A percentile compares a stretch with the other conserved stretches of the same genome.
Evolutionary conservation across 2,888 invertebrate species (phyloP).

Genomic region (Atethmia centrago): DNA sequence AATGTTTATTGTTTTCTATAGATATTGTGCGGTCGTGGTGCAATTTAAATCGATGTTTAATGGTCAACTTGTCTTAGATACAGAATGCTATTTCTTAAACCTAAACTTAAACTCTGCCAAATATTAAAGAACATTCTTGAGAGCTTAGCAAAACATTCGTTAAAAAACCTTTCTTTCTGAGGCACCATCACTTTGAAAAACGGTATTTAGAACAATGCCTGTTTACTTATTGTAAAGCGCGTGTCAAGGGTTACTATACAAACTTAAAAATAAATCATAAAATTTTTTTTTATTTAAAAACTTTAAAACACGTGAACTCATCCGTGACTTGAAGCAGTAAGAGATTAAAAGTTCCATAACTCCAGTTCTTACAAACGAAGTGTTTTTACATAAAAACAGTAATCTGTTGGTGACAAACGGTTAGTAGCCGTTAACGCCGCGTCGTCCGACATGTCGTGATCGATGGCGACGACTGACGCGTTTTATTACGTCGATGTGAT

Average conservation of each 20-base stretch:
- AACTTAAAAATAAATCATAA: conserved; percentile 6
- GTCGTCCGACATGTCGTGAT: conserved; percentile 17
- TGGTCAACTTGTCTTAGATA: background rate
- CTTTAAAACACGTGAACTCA: conserved; percentile 6
- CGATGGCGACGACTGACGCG: conserved; percentile 16
- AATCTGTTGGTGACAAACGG: conserved; percentile 9
- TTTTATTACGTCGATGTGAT: conserved; percentile 14
- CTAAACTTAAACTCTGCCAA: background rate
- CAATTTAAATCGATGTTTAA: background rate
- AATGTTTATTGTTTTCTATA: conserved; percentile 12
- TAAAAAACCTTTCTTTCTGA: background rate
- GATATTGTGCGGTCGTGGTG: background rate
- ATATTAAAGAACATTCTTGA: background rate
- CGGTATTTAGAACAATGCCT: background rate
- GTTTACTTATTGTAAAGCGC: background rate
- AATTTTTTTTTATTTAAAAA: background rate
- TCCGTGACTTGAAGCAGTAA: conserved; percentile 13
- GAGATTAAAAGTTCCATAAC: conserved; percentile 1
- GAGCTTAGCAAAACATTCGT: background rate
- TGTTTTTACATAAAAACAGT: conserved; percentile 10
- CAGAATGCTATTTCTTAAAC: background rate
- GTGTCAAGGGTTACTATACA: conserved; percentile 10
- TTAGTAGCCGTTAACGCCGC: background rate
- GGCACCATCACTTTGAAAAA: background rate
- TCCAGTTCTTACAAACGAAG: background rate